Conservation (phyloP, 1,140 invertebrate species). For the Eriocheir sinensis region DNA sequence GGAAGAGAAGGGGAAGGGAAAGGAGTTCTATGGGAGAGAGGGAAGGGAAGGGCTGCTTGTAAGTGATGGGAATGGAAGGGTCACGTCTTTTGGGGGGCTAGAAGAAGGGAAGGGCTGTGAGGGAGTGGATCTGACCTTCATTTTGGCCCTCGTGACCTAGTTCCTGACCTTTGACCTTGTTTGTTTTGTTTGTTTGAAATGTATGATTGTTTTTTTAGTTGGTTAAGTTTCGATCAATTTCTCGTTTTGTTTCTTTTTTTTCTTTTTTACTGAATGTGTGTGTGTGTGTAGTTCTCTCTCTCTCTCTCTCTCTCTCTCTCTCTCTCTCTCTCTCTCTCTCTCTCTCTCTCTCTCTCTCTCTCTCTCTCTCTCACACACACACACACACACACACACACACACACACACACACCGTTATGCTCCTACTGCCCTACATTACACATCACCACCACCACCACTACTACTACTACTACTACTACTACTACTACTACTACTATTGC, state of each 20-base stretch:
- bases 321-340: not conserved
- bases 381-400: not conserved
- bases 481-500: not conserved
- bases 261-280: not conserved
- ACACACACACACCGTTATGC: not conserved
- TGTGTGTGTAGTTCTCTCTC: not conserved
- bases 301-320: constrained; percentile 13
- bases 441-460: not conserved
- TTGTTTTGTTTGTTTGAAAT: no score
- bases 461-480: not conserved
- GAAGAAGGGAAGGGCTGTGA: no score
- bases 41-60: no score
- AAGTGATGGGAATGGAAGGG: no score
- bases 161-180: not conserved
- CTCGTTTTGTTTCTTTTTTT: not conserved
- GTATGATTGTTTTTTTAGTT: not conserved
- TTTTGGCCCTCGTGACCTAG: not conserved
- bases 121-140: no score
- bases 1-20: no score
- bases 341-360: constrained; percentile 60
- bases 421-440: no score
- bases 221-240: no score
- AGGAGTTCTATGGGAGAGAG: no score
- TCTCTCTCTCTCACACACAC: constrained; percentile 49
- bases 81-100: no score